Percentiles rank a stretch among this genome's conserved stretches.
Evolutionary conservation across 2,113 vertebrate species (phyloP).

Genomic region (Thermophis baileyi): DNA sequence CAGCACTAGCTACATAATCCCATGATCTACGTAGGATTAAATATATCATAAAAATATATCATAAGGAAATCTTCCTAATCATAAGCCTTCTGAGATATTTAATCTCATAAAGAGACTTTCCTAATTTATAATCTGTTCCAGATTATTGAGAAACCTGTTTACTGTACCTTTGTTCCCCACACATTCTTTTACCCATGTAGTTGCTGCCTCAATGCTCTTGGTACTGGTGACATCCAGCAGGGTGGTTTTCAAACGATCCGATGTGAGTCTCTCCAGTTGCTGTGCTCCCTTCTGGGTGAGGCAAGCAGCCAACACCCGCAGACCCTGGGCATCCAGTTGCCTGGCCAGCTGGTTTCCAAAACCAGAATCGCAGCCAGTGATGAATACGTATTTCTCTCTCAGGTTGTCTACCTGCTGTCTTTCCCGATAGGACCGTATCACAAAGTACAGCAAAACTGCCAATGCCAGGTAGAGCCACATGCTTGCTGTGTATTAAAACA

Average conservation of each 20-base stretch:
- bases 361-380: conserved; percentile 86
- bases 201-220: conserved; percentile 64
- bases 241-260: conserved; percentile 68
- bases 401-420: conserved; percentile 55
- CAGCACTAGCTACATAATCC: not conserved
- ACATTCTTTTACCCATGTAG: conserved; percentile 66
- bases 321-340: conserved; percentile 72
- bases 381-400: conserved; percentile 72
- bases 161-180: conserved; percentile 77
- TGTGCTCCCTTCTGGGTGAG: conserved; percentile 74
- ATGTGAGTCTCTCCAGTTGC: conserved; percentile 65
- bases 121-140: not conserved
- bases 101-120: not conserved
- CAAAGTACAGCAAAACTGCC: conserved; percentile 40
- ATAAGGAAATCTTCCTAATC: not conserved
- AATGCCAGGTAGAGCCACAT: conserved; percentile 33
- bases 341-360: conserved; percentile 78
- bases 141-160: not conserved
- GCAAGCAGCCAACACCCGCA: conserved; percentile 76
- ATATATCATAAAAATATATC: not conserved
- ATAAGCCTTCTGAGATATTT: not conserved
- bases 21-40: not conserved
- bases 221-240: conserved; percentile 78
- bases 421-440: conserved; percentile 62
- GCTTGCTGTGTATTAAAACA: conserved; percentile 38